Evolutionary conservation across 2,113 vertebrate genomes (phyloP).

Genomic region (Ondatra zibethicus): DNA sequence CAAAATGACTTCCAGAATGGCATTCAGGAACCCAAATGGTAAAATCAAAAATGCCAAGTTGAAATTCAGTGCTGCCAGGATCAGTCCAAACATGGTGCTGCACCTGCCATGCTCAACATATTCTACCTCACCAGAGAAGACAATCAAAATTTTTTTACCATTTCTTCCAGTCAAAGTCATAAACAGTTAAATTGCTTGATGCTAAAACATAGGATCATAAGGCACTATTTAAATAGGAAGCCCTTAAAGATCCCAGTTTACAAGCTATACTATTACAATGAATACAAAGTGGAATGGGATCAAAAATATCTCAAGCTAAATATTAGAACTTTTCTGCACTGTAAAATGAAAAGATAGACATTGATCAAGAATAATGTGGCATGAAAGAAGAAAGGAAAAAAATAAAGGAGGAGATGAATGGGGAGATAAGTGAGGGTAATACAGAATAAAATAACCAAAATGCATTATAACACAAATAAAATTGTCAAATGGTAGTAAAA

Average conservation of each 20-base stretch:
- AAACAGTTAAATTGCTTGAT: background rate
- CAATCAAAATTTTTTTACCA: background rate
- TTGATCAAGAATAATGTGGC: constrained; percentile 29
- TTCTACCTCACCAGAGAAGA: background rate
- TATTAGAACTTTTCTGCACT: background rate
- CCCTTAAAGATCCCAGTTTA: background rate
- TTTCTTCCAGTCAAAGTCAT: constrained; percentile 14
- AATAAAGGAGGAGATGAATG: background rate
- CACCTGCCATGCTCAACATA: background rate
- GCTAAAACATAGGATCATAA: background rate
- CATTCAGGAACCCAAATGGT: background rate
- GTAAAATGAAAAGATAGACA: background rate
- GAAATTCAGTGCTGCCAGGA: background rate
- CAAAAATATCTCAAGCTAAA: constrained; percentile 51
- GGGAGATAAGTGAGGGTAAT: background rate
- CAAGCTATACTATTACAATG: background rate
- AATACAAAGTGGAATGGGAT: background rate
- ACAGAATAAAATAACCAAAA: background rate
- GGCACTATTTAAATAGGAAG: constrained; percentile 23
- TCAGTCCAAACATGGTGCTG: background rate
- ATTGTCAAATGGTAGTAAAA: background rate
- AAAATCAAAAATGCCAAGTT: constrained; percentile 50
- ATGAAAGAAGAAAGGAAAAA: background rate
- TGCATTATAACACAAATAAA: background rate
- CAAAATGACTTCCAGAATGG: constrained; percentile 28